A percentile compares a stretch with the other conserved stretches of the same genome.
phyloP scores from a whole-genome alignment of 2,113 vertebrate species.

The Ellobius talpinus region DNA sequence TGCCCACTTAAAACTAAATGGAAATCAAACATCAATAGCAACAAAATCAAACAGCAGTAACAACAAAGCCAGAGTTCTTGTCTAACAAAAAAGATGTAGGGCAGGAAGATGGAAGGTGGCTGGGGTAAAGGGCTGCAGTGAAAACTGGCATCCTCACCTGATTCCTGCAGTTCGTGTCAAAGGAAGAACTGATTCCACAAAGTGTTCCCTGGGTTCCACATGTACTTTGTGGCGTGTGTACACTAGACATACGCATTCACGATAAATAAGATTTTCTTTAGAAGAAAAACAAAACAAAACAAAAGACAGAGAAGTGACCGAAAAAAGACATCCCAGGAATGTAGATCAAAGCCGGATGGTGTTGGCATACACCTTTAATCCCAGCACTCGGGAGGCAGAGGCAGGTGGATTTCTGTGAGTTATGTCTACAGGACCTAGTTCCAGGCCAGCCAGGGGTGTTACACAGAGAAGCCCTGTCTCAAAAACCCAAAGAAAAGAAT shows the following conservation, averaged over 20 bases:
- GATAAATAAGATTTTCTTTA: not conserved
- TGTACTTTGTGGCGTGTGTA: not conserved
- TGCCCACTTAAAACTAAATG: not conserved
- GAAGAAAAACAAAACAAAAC: not conserved
- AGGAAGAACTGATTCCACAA: not conserved
- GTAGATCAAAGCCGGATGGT: no score
- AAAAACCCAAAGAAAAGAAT: not conserved
- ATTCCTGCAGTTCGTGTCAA: not conserved
- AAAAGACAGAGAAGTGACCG: not conserved
- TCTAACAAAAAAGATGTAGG: not conserved
- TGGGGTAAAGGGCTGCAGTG: not conserved
- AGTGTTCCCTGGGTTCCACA: not conserved
- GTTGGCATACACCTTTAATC: no score
- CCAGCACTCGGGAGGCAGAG: no score
- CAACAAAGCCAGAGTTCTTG: not conserved
- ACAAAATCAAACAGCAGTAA: not conserved
- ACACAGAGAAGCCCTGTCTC: no score
- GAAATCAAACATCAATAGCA: not conserved
- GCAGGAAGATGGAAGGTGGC: not conserved
- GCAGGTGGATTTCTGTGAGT: no score
- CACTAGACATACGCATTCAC: not conserved
- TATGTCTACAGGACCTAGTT: no score
- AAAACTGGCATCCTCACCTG: not conserved
- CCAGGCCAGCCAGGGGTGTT: no score
- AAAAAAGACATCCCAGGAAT: not conserved